Percentiles rank a stretch among this genome's conserved stretches.
Evolutionary conservation across 2,113 vertebrate species (phyloP).

Genomic region (Motacilla alba): DNA sequence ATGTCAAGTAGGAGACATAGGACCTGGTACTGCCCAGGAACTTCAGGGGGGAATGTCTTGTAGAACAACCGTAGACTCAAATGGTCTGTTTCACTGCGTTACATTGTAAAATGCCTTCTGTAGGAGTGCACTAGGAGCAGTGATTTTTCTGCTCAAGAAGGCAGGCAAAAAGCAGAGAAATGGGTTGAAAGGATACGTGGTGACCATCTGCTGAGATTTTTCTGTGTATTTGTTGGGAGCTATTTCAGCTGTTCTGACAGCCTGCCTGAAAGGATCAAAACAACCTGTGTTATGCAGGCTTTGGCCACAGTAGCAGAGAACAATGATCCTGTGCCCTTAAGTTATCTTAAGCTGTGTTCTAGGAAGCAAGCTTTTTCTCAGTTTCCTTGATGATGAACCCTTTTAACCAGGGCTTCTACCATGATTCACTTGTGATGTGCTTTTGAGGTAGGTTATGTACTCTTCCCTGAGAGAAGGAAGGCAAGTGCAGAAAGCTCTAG

Average conservation of each 20-base stretch:
- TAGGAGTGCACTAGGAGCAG: not conserved
- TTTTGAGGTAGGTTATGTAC: not conserved
- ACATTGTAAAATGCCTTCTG: not conserved
- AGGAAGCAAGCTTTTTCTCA: not conserved
- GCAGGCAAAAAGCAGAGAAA: not conserved
- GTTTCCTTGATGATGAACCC: not conserved
- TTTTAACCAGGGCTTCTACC: not conserved
- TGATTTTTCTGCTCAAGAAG: not conserved
- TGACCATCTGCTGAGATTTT: not conserved
- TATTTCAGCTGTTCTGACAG: constrained; percentile 11
- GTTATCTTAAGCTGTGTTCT: not conserved
- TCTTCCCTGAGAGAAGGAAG: not conserved
- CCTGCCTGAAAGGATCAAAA: not conserved
- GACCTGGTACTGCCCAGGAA: not conserved
- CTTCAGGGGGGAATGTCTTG: not conserved
- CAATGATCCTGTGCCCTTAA: not conserved
- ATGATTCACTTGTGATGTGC: not conserved
- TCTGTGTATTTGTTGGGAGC: not conserved
- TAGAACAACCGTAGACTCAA: not conserved
- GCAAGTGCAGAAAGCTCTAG: not conserved
- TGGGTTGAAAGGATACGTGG: not conserved
- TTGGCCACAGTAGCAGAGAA: not conserved
- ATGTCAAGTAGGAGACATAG: not conserved
- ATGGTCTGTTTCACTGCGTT: not conserved
- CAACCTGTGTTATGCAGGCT: not conserved